phyloP scores from a whole-genome alignment of 1,140 invertebrate species.

The Agrilus planipennis region DNA sequence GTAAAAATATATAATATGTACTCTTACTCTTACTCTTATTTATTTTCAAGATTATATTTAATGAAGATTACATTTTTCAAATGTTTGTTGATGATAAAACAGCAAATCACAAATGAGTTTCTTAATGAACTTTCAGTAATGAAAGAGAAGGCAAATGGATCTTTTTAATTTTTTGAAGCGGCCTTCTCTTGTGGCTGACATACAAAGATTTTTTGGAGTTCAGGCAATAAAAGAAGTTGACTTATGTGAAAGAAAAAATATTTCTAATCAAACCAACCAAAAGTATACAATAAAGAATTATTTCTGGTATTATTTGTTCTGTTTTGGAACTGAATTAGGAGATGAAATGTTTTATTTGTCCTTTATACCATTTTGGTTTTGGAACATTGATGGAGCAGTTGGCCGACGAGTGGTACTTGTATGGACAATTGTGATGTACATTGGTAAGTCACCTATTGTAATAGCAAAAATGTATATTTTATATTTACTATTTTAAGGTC shows the following conservation, averaged over 20 bases:
- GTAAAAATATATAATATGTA: too few species aligned
- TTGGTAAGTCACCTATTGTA: slow-evolving; percentile 41
- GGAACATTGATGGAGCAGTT: slow-evolving; percentile 80
- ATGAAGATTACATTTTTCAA: too few species aligned
- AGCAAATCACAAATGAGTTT: too few species aligned
- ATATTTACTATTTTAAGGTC: slow-evolving; percentile 43
- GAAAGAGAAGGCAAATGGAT: too few species aligned
- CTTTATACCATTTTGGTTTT: slow-evolving; percentile 85
- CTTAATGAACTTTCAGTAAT: too few species aligned
- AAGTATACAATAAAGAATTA: slow-evolving; percentile 54
- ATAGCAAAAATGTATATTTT: slow-evolving; percentile 29
- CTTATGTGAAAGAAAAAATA: slow-evolving; percentile 8
- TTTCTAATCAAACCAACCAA: too few species aligned
- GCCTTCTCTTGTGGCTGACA: slow-evolving; percentile 52
- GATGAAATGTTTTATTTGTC: slow-evolving; percentile 81
- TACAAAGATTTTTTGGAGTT: slow-evolving; percentile 62
- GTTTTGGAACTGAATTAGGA: slow-evolving; percentile 69
- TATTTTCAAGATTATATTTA: too few species aligned
- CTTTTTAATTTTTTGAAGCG: slow-evolving; percentile 52
- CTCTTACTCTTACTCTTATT: too few species aligned
- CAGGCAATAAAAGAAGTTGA: slow-evolving; percentile 18
- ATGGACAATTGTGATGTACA: slow-evolving; percentile 78
- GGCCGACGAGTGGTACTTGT: slow-evolving; percentile 67
- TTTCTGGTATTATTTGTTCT: slow-evolving; percentile 79
- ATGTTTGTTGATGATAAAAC: too few species aligned